These are phyloP conservation scores for Hyperoodon ampullatus DNA, from an alignment of 2,113 vertebrate species.

Conservation along the genomic window DNA sequence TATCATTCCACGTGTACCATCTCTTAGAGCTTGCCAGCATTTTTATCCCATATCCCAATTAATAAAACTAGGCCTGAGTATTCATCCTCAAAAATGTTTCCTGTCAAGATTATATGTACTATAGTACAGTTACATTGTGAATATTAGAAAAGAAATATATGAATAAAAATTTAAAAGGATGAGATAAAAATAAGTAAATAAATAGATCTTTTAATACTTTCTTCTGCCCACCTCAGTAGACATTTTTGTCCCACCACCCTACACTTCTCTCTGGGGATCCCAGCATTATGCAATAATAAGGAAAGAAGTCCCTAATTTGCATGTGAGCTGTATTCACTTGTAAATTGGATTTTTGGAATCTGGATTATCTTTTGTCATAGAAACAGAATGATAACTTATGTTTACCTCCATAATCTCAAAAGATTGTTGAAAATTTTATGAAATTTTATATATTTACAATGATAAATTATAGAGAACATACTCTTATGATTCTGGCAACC, in stretches of 20 bases:
- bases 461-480: not conserved
- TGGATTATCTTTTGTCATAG: not conserved
- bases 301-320: not conserved
- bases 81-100: not conserved
- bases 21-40: not conserved
- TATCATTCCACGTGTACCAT: not conserved
- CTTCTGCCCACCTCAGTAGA: not conserved
- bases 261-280: not conserved
- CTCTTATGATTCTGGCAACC: not conserved
- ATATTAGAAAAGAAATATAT: not conserved
- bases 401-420: not conserved
- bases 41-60: not conserved
- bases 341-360: not conserved
- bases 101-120: not conserved
- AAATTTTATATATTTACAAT: conserved; percentile 27
- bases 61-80: not conserved
- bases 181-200: not conserved
- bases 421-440: not conserved
- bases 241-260: not conserved
- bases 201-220: not conserved
- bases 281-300: not conserved
- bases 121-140: not conserved
- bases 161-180: not conserved
- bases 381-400: conserved; percentile 42
- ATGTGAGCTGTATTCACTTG: not conserved